Conservation (phyloP, 2,113 vertebrate genomes). For the Seriola rivoliana region DNA sequence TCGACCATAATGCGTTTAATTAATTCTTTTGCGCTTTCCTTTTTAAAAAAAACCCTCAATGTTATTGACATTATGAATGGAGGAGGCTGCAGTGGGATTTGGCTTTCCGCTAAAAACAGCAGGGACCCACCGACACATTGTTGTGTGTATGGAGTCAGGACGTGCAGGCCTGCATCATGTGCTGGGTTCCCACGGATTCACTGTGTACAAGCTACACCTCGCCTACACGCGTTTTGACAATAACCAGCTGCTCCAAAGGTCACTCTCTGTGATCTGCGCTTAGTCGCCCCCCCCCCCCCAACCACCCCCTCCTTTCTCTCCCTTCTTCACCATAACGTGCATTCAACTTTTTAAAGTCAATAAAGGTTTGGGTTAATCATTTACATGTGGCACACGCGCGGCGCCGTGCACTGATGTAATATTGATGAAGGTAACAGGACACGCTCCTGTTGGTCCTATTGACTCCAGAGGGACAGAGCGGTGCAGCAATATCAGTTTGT, state of each 20-base stretch:
- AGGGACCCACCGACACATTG: constrained; percentile 53
- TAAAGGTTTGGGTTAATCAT: constrained; percentile 55
- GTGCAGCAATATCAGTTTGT: constrained; percentile 79
- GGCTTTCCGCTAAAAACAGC: constrained; percentile 55
- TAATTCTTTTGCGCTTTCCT: constrained; percentile 38
- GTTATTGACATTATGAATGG: constrained; percentile 61
- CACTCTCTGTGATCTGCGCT: constrained; percentile 27
- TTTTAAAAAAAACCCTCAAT: constrained; percentile 3
- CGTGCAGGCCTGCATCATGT: constrained; percentile 70
- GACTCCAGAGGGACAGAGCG: constrained; percentile 72
- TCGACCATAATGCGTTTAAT: constrained; percentile 28
- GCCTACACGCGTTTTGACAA: constrained; percentile 60
- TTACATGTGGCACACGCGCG: constrained; percentile 46
- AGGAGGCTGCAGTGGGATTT: constrained; percentile 68
- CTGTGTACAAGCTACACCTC: constrained; percentile 40
- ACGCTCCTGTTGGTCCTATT: constrained; percentile 57
- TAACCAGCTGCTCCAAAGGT: constrained; percentile 77
- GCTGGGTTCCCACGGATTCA: constrained; percentile 79
- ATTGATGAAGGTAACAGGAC: constrained; percentile 83
- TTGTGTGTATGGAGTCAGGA: constrained; percentile 37
- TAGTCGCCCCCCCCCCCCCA: neutral
- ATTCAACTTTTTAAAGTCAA: constrained; percentile 54
- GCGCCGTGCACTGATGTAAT: constrained; percentile 74
- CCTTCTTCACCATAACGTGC: neutral
- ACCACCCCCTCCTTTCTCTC: too few relatives aligned